These are phyloP conservation scores for Thalassaphorura encarpata DNA, from an alignment of 1,140 invertebrate species.

Conservation along the genomic window DNA sequence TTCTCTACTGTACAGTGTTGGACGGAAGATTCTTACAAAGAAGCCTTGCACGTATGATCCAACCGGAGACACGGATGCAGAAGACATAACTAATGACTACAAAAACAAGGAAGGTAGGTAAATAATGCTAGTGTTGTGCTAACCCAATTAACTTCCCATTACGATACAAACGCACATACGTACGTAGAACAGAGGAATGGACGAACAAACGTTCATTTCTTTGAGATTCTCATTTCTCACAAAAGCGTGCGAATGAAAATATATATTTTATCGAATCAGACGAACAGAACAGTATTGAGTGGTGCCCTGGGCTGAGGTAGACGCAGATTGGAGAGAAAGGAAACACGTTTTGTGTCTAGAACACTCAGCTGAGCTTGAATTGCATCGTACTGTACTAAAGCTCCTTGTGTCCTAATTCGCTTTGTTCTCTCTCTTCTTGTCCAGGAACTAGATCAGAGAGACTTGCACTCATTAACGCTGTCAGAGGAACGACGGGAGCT, in stretches of 20 bases:
- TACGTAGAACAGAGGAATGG: too few relatives aligned
- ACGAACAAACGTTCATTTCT: slow-evolving; percentile 5
- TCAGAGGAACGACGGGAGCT: slow-evolving; percentile 51
- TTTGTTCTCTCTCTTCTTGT: slow-evolving; percentile 15
- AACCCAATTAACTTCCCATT: too few relatives aligned
- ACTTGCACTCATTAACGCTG: slow-evolving; percentile 55
- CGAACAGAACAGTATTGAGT: too few relatives aligned
- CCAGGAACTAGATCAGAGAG: slow-evolving; percentile 52
- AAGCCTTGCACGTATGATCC: slow-evolving; percentile 57
- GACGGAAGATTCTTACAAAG: slow-evolving; percentile 64
- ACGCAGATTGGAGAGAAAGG: too few relatives aligned
- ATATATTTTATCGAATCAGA: slow-evolving; percentile 7
- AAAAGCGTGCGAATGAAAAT: neutral
- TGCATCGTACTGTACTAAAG: too few relatives aligned
- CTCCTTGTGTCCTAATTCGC: too few relatives aligned
- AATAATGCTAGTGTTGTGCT: too few relatives aligned
- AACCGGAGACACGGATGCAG: slow-evolving; percentile 52
- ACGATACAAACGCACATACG: too few relatives aligned
- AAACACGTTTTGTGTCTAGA: too few relatives aligned
- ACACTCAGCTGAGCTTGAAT: too few relatives aligned
- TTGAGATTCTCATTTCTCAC: neutral
- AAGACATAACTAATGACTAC: slow-evolving; percentile 61
- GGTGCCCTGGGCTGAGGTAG: too few relatives aligned
- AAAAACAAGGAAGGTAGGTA: slow-evolving; percentile 64
- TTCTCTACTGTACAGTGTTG: slow-evolving; percentile 48